phyloP scores from a whole-genome alignment of 2,113 vertebrate species.

The Chionodraco myersi region DNA sequence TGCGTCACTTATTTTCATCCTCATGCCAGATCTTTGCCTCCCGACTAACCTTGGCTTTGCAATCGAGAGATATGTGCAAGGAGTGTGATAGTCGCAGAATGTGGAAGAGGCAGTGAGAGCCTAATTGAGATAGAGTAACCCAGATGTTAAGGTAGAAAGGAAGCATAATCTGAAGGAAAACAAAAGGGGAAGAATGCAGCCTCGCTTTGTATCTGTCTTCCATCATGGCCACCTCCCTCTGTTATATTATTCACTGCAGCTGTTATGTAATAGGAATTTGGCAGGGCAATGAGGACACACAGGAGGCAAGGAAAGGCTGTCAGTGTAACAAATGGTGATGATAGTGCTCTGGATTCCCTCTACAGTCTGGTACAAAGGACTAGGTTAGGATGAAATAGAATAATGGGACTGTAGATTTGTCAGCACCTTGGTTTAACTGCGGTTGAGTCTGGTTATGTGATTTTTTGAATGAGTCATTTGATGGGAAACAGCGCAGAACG shows the following conservation, averaged over 20 bases:
- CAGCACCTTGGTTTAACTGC: neutral
- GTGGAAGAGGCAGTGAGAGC: neutral
- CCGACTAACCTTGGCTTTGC: neutral
- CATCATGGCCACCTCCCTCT: neutral
- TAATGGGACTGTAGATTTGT: neutral
- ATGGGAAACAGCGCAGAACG: conserved; percentile 16
- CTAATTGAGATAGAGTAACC: neutral
- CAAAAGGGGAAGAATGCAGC: neutral
- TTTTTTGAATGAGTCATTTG: conserved; percentile 19
- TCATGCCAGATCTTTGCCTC: conserved; percentile 2
- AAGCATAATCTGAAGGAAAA: neutral
- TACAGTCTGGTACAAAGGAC: neutral
- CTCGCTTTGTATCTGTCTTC: neutral
- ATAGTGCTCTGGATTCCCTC: neutral
- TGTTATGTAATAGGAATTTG: conserved; percentile 59
- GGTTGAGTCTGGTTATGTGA: neutral
- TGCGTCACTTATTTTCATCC: conserved; percentile 10
- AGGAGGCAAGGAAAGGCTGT: conserved; percentile 15
- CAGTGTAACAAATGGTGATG: neutral
- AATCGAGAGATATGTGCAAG: neutral
- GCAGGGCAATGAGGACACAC: neutral
- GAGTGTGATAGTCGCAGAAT: neutral
- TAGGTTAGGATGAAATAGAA: neutral
- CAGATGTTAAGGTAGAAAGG: neutral
- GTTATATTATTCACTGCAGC: conserved; percentile 43